Base-by-base conservation (phyloP, 2,888 invertebrate genomes). In the Notodromas monacha region DNA sequence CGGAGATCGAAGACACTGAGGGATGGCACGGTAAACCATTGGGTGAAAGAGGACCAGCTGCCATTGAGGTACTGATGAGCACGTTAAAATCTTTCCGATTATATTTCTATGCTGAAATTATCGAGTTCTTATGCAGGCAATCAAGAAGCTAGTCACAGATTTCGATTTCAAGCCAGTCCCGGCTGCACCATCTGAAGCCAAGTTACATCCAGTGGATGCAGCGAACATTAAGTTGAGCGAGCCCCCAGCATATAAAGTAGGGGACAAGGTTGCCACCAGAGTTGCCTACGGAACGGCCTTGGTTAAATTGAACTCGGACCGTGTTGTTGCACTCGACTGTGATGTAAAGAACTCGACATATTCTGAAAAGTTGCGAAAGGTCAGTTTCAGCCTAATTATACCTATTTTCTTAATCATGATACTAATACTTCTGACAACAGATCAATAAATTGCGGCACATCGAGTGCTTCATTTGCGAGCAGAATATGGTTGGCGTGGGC, bases 281-380 rank as follows among this genome's bases (percentile, higher is more conserved):
- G 54, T 68, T 29, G 89, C 96, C 0, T 99, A 96, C 51, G 96
- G 96, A 4, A 70, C 65, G 11, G 92, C 76, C 2, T 55, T 96
- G 34, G 72, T 69, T 37, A 96, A 92, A 55, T 60, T 96, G 26
- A 54, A 46, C 36, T 61, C 56, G 48, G 42, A 40, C 37, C 65
- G 81, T 34, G 79, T 96, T 12, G 67, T 96, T 41, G 86, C 81
- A 30, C 50, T 96, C 41, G 92, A 96, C 48, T 92, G 81, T 14
- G 96, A 96, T 50, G 89, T 86, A 38, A 96, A 92, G 54, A 96
- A 99, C 53, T 96, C 92, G 0, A 99, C 96, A 0, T 99, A 65
- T 54, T 72, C 92, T 12, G 79, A 81, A 41, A 81, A 74, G 46
- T 61, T 92, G 37, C 70, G 69, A 48, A 63, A 68, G 40, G 65